These are phyloP conservation scores for Phyllopteryx taeniolatus DNA, from an alignment of 2,113 vertebrate genomes.

Conservation along the genomic window DNA sequence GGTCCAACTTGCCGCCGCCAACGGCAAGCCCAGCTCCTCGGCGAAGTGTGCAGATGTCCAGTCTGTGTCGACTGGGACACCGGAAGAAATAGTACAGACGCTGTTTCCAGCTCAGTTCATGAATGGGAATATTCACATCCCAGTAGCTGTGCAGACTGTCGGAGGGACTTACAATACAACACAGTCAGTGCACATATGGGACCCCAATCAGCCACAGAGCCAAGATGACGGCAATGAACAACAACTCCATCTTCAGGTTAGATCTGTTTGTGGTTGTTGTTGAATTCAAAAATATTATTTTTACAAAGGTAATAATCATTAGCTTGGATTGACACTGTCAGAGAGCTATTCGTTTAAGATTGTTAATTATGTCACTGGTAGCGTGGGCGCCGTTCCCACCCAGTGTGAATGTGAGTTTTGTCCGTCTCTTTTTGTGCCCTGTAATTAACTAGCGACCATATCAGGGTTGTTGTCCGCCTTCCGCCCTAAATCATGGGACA, in stretches of 20 bases:
- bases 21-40: constrained; percentile 72
- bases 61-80: constrained; percentile 70
- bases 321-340: too few relatives aligned
- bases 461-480: too few relatives aligned
- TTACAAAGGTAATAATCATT: too few relatives aligned
- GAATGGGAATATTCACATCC: constrained; percentile 99
- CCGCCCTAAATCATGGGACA: too few relatives aligned
- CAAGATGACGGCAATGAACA: constrained; percentile 82
- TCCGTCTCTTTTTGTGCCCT: too few relatives aligned
- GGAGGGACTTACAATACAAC: constrained; percentile 90
- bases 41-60: constrained; percentile 60
- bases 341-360: too few relatives aligned
- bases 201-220: constrained; percentile 86
- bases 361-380: too few relatives aligned
- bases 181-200: constrained; percentile 98
- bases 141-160: constrained; percentile 95
- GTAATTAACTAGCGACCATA: too few relatives aligned
- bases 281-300: too few relatives aligned
- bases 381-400: too few relatives aligned
- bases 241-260: constrained; percentile 89
- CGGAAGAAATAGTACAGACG: constrained; percentile 97
- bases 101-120: constrained; percentile 98
- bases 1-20: constrained; percentile 85
- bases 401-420: too few relatives aligned
- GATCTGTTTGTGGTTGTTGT: constrained; percentile 3